Evolutionary conservation across 2,888 invertebrate species (phyloP).

Genomic region (Tortrix viridana): DNA sequence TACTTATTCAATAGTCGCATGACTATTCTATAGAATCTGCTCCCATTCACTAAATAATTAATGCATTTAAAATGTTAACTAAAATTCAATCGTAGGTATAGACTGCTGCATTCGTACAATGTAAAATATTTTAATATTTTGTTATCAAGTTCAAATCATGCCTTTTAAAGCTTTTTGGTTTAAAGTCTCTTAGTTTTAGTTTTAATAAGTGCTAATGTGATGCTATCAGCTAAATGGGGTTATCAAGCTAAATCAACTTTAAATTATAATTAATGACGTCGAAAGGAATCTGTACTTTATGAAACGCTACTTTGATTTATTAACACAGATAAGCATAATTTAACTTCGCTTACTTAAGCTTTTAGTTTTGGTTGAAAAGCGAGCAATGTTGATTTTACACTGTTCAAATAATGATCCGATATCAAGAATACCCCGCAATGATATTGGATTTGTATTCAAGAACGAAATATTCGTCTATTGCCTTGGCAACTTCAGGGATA

Average conservation of each 20-base stretch:
- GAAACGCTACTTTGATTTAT: constrained; percentile 16
- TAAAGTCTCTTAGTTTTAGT: not conserved
- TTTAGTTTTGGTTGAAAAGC: not conserved
- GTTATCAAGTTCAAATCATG: constrained; percentile 2
- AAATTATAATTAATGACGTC: constrained; percentile 28
- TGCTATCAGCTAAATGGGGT: constrained; percentile 20
- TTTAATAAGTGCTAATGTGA: constrained; percentile 34
- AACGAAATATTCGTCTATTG: not conserved
- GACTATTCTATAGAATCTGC: no score
- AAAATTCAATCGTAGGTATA: no score
- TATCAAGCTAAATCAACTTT: constrained; percentile 25
- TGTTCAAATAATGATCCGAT: not conserved
- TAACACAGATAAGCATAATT: constrained; percentile 8
- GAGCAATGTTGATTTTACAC: not conserved
- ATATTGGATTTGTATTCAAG: not conserved
- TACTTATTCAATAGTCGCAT: no score
- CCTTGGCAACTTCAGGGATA: not conserved
- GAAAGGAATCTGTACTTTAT: constrained; percentile 5
- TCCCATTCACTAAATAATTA: no score
- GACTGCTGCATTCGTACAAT: no score
- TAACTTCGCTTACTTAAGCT: not conserved
- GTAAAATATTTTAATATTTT: not conserved
- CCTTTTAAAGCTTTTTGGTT: constrained; percentile 9
- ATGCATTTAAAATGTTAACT: no score
- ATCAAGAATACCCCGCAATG: not conserved